Evolutionary conservation across 2,888 invertebrate genomes (phyloP), one percentile per base, ranked within the genome.

Genomic region (Neoitamus cyanurus): DNA sequence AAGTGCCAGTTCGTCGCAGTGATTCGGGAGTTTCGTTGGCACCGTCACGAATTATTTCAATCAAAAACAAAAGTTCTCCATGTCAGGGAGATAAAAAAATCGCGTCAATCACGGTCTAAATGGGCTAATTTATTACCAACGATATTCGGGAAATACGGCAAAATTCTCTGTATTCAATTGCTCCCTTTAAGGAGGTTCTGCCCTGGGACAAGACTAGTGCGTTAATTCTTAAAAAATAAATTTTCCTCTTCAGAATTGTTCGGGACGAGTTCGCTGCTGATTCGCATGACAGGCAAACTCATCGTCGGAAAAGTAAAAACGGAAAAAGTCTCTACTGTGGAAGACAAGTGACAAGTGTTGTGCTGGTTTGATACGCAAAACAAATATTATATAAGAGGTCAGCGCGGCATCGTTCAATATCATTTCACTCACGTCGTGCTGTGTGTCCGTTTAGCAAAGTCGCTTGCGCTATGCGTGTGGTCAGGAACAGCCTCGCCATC

Each of bases 361-460:
- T 77, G 77, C 11, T 42, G 7, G 30, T 13, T 46, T 42, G 37
- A 77, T 46, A 77, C 77, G 77, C 36, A 77, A 46, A 77, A 28
- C 37, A 77, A 46, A 20, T 25, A 77, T 77, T 77, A 77, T 77
- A 77, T 77, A 77, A 77, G 42, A 77, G 30, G 37, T 77, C 77
- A 75, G 28, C 75, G 30, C 31, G 34, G 42, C 20, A 31, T 73
- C 15, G 11, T 73, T 36, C 37, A 77, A 25, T 58, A 58, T 58
- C 58, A 58, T 58, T 58, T 58, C 58, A 11, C 58, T 58, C 58
- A 58, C 58, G 25, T 58, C 31, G 15, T 77, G 46, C 36, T 3
- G 28, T 28, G 77, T 25, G 13, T 46, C 77, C 77, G 15, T 42
- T 30, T 25, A 77, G 28, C 28, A n/a, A 11, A 78, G 1, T 58